Evolutionary conservation across 2,113 vertebrate species (phyloP).

Genomic region (Okapia johnstoni): DNA sequence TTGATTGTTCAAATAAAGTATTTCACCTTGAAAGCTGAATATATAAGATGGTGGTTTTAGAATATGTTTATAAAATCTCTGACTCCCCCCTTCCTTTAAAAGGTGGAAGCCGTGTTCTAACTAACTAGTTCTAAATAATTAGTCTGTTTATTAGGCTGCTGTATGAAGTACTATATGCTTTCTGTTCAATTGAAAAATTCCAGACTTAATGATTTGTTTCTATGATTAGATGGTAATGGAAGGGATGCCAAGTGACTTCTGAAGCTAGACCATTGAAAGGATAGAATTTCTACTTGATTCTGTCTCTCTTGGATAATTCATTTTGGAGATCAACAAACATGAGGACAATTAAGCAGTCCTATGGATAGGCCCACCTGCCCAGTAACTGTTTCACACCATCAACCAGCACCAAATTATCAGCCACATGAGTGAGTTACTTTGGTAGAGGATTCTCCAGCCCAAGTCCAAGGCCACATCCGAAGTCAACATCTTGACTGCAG

Average conservation of each 20-base stretch:
- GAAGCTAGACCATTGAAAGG: not conserved
- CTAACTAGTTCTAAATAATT: not conserved
- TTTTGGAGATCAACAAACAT: not conserved
- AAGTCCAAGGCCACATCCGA: not conserved
- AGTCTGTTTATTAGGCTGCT: not conserved
- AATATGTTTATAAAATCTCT: not conserved
- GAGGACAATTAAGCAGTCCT: not conserved
- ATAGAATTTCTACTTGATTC: not conserved
- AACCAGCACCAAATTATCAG: not conserved
- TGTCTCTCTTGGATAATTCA: not conserved
- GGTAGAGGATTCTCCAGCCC: not conserved
- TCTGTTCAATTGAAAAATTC: not conserved
- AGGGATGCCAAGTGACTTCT: not conserved
- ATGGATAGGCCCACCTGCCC: not conserved
- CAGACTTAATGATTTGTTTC: not conserved
- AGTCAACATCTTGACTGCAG: not conserved
- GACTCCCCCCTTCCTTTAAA: not conserved
- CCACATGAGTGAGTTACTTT: not conserved
- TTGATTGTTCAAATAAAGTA: not conserved
- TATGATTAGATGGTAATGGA: not conserved
- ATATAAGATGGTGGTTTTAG: not conserved
- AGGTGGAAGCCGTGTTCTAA: not conserved
- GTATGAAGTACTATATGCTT: not conserved
- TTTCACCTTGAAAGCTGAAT: not conserved
- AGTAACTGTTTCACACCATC: not conserved